A percentile compares a stretch with the other conserved stretches of the same genome.
Evolutionary conservation across 2,888 invertebrate genomes (phyloP).

Genomic region (Lasioglossum leucozonium): DNA sequence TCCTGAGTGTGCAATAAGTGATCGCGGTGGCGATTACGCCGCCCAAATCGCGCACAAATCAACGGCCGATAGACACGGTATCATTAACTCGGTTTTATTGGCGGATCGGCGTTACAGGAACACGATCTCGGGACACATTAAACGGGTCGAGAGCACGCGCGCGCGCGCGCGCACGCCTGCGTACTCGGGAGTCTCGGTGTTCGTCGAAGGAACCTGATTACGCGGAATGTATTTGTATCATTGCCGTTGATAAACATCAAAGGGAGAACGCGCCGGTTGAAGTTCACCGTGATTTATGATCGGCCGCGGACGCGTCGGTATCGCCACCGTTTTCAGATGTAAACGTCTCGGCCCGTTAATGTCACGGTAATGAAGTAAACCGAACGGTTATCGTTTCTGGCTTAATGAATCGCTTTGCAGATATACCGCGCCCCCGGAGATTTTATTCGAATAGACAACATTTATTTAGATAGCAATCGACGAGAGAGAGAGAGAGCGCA

Average conservation of each 20-base stretch:
- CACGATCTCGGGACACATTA: slow-evolving; percentile 51
- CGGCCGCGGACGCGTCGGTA: slow-evolving; percentile 31
- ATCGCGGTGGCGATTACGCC: slow-evolving; percentile 60
- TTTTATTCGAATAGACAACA: slow-evolving; percentile 29
- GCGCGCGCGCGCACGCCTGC: slow-evolving; percentile 3
- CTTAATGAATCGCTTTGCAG: slow-evolving; percentile 32
- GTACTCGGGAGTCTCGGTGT: neutral
- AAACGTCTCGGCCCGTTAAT: slow-evolving; percentile 50
- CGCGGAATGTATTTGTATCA: slow-evolving; percentile 61
- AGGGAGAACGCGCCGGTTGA: slow-evolving; percentile 49
- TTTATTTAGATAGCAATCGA: slow-evolving; percentile 32
- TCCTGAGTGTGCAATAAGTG: slow-evolving; percentile 58
- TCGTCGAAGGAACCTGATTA: slow-evolving; percentile 51
- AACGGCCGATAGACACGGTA: slow-evolving; percentile 49
- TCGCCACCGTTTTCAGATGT: slow-evolving; percentile 54
- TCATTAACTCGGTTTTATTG: slow-evolving; percentile 56
- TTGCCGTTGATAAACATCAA: slow-evolving; percentile 61
- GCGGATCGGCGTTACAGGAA: slow-evolving; percentile 46
- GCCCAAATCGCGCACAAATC: slow-evolving; percentile 61
- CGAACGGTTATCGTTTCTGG: slow-evolving; percentile 15
- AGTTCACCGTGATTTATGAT: slow-evolving; percentile 54
- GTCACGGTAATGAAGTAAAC: slow-evolving; percentile 51
- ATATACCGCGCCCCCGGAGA: slow-evolving; percentile 2
- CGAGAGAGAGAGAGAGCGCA: no score
- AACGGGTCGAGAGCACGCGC: slow-evolving; percentile 19